Base-by-base conservation (phyloP, 2,797 vertebrate genomes). In the Argya squamiceps region DNA sequence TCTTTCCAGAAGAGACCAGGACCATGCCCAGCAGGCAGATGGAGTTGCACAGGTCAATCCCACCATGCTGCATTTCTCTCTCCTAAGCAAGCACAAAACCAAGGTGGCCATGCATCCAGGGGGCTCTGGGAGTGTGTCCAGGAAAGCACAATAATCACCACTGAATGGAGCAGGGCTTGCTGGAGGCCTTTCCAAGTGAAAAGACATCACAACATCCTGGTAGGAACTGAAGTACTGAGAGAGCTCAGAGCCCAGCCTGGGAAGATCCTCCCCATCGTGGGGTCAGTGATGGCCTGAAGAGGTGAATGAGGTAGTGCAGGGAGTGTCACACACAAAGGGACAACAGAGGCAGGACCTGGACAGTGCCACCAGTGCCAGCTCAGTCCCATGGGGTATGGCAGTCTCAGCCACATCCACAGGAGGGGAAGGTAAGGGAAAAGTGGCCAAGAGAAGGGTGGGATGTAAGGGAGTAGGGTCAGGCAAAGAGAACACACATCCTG, bases 361-460 rank as follows among this genome's bases (percentile, higher is more conserved):
- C n/a, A 24, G 44, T 46, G 52, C 36, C 65, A 56, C 43, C 84
- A 62, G 75, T 23, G 47, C 62, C 53, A 37, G 11, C 20, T 18
- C 10, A 0, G 52, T 36, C 11, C 46, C 39, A 34, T 15, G 1
- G 1, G 11, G 14, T 30, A 32, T 21, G 1, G 0, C 3, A 1
- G 41, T 2, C 63, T 59, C 67, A 47, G 75, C 50, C 2, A 2
- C 29, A 30, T 30, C 49, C 2, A 3, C 47, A 17, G 18, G 21
- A 73, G 22, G 15, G 62, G n/a, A 76, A 43, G 6, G 4, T 13
- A 12, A 41, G 10, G 43, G 47, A 53, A 30, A 76, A 58, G 59
- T 11, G 19, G 21, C 36, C 27, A 18, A 59, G 60, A 39, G 44
- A 81, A 80, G 26, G 37, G 37, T 0, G 4, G 37, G 67, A 44